Evolutionary conservation across 2,113 vertebrate genomes (phyloP).

Genomic region (Oostethus manadensis): DNA sequence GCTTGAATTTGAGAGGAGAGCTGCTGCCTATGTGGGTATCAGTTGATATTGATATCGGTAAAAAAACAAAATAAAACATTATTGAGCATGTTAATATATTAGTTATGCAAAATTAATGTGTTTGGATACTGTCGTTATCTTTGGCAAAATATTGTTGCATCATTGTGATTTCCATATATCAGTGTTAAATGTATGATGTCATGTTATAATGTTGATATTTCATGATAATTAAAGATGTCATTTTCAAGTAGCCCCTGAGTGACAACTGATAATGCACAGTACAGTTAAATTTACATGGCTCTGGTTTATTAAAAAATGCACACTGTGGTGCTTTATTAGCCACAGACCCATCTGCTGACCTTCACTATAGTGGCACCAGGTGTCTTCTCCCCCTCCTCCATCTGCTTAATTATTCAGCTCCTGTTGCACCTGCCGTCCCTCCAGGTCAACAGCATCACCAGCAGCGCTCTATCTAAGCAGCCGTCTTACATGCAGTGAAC

Average conservation of each 20-base stretch:
- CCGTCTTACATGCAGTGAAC: conserved; percentile 30
- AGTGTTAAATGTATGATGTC: not conserved
- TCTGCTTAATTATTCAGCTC: conserved; percentile 64
- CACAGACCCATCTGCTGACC: conserved; percentile 49
- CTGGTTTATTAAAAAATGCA: not conserved
- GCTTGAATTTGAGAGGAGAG: too few relatives aligned
- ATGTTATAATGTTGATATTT: conserved; percentile 6
- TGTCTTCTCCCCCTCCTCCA: conserved; percentile 48
- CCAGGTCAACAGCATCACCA: conserved; percentile 33
- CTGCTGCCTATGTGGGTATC: too few relatives aligned
- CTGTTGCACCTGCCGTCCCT: conserved; percentile 41
- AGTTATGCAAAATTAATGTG: too few relatives aligned
- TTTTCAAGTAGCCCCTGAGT: conserved; percentile 3
- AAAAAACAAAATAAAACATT: too few relatives aligned
- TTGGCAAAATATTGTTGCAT: too few relatives aligned
- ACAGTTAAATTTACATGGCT: conserved; percentile 15
- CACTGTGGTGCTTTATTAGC: conserved; percentile 38
- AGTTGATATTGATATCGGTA: too few relatives aligned
- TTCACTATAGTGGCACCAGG: conserved; percentile 48
- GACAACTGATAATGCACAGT: conserved; percentile 3
- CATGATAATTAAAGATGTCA: not conserved
- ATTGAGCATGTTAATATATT: too few relatives aligned
- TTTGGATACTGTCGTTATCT: too few relatives aligned
- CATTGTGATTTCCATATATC: too few relatives aligned
- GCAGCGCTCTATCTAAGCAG: conserved; percentile 42